Conservation (phyloP, 2,797 vertebrate species). For the Phalanger gymnotis region DNA sequence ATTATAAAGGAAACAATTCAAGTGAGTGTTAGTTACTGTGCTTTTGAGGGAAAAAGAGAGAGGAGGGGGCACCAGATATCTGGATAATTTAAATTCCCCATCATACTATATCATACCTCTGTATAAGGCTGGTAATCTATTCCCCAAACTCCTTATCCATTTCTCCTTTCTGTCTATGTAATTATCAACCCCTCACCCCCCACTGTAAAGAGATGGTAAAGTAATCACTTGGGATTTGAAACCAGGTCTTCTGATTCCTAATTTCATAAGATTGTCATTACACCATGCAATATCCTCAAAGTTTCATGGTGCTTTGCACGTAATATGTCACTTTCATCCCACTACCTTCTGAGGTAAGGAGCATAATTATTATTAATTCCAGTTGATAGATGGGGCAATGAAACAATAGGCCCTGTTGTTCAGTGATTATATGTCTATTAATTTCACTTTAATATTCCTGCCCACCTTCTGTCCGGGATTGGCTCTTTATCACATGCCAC, state of each 20-base stretch:
- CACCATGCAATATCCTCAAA: not conserved
- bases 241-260: not conserved
- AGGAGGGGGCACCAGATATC: not conserved
- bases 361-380: not conserved
- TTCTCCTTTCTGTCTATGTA: not conserved
- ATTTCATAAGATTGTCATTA: not conserved
- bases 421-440: slow-evolving; percentile 63
- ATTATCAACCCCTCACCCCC: not conserved
- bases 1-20: not conserved
- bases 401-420: slow-evolving; percentile 42
- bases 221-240: not conserved
- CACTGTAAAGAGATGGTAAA: not conserved
- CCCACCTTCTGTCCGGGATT: slow-evolving; percentile 54
- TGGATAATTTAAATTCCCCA: not conserved
- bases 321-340: slow-evolving; percentile 54
- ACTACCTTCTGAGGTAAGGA: slow-evolving; percentile 9
- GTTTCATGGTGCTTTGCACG: not conserved
- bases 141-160: not conserved
- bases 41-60: not conserved
- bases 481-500: slow-evolving; percentile 38
- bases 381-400: not conserved
- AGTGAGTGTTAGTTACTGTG: not conserved
- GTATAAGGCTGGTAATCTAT: not conserved
- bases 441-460: slow-evolving; percentile 64
- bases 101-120: not conserved